Evolutionary conservation across 2,888 invertebrate species (phyloP).

Genomic region (Nomada fucata): DNA sequence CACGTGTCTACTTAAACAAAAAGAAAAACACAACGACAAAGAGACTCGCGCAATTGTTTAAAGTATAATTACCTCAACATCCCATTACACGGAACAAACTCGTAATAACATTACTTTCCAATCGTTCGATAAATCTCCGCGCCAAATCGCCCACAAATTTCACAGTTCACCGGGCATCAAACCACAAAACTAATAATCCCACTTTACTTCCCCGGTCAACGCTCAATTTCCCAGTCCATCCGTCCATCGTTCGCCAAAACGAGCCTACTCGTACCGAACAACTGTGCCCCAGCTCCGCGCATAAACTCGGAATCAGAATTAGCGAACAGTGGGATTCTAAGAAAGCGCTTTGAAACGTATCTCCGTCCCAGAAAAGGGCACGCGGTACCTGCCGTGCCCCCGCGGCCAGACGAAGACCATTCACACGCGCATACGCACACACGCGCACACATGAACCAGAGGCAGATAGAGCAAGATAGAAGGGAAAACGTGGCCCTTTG

Average conservation of each 20-base stretch:
- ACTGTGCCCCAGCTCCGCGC: not conserved
- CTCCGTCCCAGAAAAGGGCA: conserved; percentile 41
- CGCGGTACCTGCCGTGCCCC: conserved; percentile 13
- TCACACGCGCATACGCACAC: not conserved
- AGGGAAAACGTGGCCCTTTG: conserved; percentile 54
- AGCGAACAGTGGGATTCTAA: conserved; percentile 33
- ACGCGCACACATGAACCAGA: too few species aligned
- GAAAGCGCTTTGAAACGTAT: conserved; percentile 49
- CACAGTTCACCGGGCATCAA: not conserved
- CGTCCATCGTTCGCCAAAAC: not conserved
- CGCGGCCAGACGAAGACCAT: not conserved
- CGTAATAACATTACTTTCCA: too few species aligned
- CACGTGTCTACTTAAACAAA: too few species aligned
- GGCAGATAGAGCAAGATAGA: not conserved
- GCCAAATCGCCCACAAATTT: not conserved
- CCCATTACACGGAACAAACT: too few species aligned
- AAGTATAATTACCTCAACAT: too few species aligned
- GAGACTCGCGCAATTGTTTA: too few species aligned
- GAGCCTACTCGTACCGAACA: not conserved
- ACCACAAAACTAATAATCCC: not conserved
- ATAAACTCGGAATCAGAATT: not conserved
- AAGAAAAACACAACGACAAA: not conserved
- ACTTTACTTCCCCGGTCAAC: not conserved
- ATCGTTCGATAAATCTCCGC: too few species aligned
- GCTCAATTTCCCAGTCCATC: not conserved